A percentile compares a stretch with the other conserved stretches of the same genome.
Evolutionary conservation across 2,113 vertebrate species (phyloP).

Genomic region (Thymallus thymallus): DNA sequence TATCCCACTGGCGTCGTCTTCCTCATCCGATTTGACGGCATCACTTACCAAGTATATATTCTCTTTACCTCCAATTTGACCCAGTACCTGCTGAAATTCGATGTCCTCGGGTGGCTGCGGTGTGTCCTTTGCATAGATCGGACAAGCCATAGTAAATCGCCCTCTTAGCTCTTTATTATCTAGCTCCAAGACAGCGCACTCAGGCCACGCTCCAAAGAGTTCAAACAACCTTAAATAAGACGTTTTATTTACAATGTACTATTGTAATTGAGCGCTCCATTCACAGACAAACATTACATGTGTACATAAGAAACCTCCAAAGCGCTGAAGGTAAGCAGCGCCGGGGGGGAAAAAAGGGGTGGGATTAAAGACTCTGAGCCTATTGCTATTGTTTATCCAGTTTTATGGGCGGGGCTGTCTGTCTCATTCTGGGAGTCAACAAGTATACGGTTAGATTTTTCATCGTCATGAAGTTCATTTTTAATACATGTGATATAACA

Average conservation of each 20-base stretch:
- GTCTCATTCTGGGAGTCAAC: not conserved
- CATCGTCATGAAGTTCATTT: constrained; percentile 29
- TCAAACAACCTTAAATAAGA: not conserved
- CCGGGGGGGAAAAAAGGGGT: not conserved
- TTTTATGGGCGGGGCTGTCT: constrained; percentile 27
- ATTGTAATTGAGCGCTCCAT: not conserved
- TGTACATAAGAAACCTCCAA: constrained; percentile 10
- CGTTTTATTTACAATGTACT: constrained; percentile 1
- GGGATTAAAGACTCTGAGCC: not conserved
- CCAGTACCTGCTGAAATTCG: constrained; percentile 61
- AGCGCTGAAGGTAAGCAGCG: not conserved
- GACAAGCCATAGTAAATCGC: not conserved
- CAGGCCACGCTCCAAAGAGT: not conserved
- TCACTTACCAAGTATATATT: constrained; percentile 69
- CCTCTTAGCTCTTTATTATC: not conserved
- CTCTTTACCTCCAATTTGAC: constrained; percentile 68
- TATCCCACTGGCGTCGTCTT: constrained; percentile 29
- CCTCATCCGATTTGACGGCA: constrained; percentile 30
- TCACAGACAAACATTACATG: not conserved
- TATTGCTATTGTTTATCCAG: constrained; percentile 43
- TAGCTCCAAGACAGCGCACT: constrained; percentile 1
- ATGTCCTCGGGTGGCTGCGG: constrained; percentile 46
- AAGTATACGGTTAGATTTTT: no score
- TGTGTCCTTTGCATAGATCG: constrained; percentile 8
- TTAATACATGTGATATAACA: constrained; percentile 16